Conservation (phyloP, 2,113 vertebrate genomes). For the Tinamus guttatus region DNA sequence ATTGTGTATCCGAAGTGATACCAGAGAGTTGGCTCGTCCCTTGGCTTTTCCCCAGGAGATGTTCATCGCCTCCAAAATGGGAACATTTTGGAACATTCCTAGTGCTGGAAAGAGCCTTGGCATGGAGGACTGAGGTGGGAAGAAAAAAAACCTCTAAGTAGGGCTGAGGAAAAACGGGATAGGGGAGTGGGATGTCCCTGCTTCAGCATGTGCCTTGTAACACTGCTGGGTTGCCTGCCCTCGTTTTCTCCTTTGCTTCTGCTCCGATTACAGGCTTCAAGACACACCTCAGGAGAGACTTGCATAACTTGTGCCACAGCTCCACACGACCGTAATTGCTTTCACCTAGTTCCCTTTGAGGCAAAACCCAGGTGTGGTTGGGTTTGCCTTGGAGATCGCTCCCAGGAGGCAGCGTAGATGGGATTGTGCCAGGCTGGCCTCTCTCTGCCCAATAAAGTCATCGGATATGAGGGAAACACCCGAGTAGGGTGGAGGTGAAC, state of each 20-base stretch:
- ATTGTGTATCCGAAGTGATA: too few relatives aligned
- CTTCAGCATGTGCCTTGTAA: not conserved
- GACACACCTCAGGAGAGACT: rapidly evolving
- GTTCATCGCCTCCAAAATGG: not conserved
- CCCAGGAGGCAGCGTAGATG: not conserved
- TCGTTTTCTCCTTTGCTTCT: not conserved
- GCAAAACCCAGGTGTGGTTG: conserved; percentile 32
- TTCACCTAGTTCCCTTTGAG: not conserved
- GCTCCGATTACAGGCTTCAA: not conserved
- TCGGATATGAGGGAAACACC: not conserved
- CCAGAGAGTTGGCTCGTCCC: too few relatives aligned
- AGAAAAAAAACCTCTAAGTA: not conserved
- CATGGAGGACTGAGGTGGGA: not conserved
- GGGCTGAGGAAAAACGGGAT: not conserved
- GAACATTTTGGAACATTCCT: not conserved
- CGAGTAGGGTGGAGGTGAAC: not conserved
- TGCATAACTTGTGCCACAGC: not conserved
- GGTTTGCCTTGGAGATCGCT: conserved; percentile 17
- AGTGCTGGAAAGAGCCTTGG: rapidly evolving
- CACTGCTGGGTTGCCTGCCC: rapidly evolving
- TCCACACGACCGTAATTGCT: not conserved
- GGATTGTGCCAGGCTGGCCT: conserved; percentile 32
- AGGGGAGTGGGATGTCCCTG: not conserved
- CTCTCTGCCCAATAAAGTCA: not conserved
- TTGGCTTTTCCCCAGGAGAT: too few relatives aligned